Conservation (phyloP, 2,888 invertebrate genomes). For the Harmothoe impar region DNA sequence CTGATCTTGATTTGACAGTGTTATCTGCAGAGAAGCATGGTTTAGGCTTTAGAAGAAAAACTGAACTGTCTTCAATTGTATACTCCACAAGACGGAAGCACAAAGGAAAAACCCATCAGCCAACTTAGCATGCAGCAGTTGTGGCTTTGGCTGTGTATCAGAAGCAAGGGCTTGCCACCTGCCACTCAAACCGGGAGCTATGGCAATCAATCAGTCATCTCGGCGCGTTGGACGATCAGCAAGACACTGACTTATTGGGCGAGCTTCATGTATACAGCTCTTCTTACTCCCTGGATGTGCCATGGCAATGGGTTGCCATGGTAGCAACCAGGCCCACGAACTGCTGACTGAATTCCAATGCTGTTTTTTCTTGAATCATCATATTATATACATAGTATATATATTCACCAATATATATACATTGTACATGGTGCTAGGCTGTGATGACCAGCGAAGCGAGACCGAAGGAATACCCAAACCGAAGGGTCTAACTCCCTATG, state of each 20-base stretch:
- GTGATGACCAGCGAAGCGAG: conserved; percentile 50
- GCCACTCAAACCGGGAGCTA: background rate
- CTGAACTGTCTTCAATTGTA: background rate
- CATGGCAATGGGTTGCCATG: conserved; percentile 36
- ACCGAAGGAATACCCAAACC: conserved; percentile 8
- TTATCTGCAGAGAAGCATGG: conserved; percentile 29
- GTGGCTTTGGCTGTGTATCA: background rate
- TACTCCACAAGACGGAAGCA: background rate
- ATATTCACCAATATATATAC: conserved; percentile 30
- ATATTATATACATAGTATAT: conserved; percentile 48
- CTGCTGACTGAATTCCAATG: conserved; percentile 57
- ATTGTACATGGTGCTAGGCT: conserved; percentile 57
- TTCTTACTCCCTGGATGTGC: background rate
- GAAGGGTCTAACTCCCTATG: background rate
- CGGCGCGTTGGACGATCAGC: background rate
- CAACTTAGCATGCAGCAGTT: background rate
- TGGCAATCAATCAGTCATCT: background rate
- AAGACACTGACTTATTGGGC: background rate
- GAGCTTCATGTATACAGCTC: background rate
- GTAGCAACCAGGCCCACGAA: background rate
- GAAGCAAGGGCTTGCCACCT: background rate
- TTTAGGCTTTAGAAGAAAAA: conserved; percentile 28
- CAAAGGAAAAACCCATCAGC: background rate
- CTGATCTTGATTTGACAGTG: background rate
- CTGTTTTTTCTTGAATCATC: conserved; percentile 34